Base-by-base conservation (phyloP, 2,113 vertebrate genomes). In the Elephantulus edwardii region DNA sequence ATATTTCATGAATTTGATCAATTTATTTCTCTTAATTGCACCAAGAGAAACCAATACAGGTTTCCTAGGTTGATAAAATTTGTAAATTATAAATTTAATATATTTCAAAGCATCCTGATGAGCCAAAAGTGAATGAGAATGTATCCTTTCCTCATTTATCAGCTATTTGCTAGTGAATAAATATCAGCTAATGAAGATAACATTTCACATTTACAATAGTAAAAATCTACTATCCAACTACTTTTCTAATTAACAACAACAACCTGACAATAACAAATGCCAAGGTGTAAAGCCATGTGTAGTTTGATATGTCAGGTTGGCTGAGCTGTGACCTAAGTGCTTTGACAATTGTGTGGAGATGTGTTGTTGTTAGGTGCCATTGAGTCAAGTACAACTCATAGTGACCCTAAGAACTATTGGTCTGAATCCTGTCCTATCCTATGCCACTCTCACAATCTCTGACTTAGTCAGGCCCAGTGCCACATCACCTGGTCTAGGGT, bases 51-150 rank as follows among this genome's bases (percentile, higher is more conserved):
- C 14, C 2, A 50, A 89, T 17, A 54, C 79, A 83, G 20, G 14
- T 74, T 86, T 88, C 48, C 91, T 86, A 78, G 77, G 38, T 62
- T 54, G 46, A 74, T 4, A 1, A 68, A 75, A 22, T 90, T 83
- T 72, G 13, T 68, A 56, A 62, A 91, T 46, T 75, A 71, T 68
- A 26, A 1, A 83, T 35, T 62, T 71, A 46, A 74, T 20, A 82
- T 10, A 42, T 10, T 62, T 71, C 52, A 91, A 88, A 74, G 56
- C 33, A 82, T 28, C 33, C 28, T 64, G 24, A 28, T 42, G 79
- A 80, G 33, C 14, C 88, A 87, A 89, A 77, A 83, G 42, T 38
- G 83, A 33, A 62, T 33, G 33, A 62, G 60, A 28, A 62, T 33
- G 19, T 13, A 33, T 26, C 58, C 58, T 62, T 30, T 33, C 33